Evolutionary conservation across 1,140 invertebrate genomes (phyloP).

Genomic region (Brachionus asplanchnoidis): DNA sequence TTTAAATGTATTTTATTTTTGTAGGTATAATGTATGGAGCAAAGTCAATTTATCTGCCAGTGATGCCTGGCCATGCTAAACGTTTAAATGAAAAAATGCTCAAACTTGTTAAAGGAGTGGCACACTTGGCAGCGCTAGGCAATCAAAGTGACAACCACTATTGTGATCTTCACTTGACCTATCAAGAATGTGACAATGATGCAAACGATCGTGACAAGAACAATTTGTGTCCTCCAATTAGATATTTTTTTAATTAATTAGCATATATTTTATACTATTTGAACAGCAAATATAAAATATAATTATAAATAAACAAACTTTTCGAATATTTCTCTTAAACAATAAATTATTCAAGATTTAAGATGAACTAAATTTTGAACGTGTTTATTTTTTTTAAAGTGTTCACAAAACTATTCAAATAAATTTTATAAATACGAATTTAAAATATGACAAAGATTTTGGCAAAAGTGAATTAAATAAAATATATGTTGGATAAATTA

Average conservation of each 20-base stretch:
- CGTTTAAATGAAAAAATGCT: constrained; percentile 42
- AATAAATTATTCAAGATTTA: neutral
- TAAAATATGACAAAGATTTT: no score
- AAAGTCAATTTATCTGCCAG: constrained; percentile 45
- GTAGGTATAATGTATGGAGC: constrained; percentile 42
- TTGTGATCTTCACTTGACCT: constrained; percentile 19
- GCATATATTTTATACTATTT: neutral
- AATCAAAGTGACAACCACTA: neutral
- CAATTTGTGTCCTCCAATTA: constrained; percentile 38
- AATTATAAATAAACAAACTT: neutral
- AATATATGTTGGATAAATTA: no score
- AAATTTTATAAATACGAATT: no score
- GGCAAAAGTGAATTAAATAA: no score
- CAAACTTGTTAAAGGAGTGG: constrained; percentile 33
- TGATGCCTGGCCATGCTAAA: constrained; percentile 44
- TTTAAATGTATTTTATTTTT: neutral
- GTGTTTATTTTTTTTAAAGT: no score
- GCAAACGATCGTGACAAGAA: constrained; percentile 10
- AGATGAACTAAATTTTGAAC: no score
- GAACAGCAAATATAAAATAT: neutral
- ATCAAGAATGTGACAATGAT: constrained; percentile 39
- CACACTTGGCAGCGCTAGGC: neutral
- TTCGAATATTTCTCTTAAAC: neutral
- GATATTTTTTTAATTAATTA: constrained; percentile 30
- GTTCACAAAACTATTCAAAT: no score